These are phyloP conservation scores for Serinus canaria DNA, from an alignment of 2,113 vertebrate genomes.

Conservation along the genomic window DNA sequence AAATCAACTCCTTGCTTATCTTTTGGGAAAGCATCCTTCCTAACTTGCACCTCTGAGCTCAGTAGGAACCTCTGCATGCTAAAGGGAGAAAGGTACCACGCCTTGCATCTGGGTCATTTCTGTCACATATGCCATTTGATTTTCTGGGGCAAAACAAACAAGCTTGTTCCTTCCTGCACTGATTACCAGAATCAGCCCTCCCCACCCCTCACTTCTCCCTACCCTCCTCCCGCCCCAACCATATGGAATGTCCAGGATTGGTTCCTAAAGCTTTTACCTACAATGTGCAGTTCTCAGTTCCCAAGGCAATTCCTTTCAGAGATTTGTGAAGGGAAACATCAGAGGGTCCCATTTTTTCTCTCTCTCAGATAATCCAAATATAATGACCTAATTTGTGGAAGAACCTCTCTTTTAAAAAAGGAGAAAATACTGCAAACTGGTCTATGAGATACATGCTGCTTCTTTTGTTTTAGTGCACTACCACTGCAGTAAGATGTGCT, in stretches of 20 bases:
- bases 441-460: background rate
- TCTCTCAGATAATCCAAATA: background rate
- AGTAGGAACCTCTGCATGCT: background rate
- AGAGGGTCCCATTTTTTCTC: background rate
- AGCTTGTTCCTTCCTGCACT: background rate
- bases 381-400: background rate
- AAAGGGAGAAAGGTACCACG: background rate
- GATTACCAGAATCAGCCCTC: background rate
- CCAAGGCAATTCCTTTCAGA: background rate
- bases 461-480: background rate
- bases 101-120: background rate
- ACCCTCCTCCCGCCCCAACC: background rate
- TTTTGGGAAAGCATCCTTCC: background rate
- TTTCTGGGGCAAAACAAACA: background rate
- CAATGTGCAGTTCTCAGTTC: conserved; percentile 1
- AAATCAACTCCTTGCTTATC: background rate
- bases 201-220: background rate
- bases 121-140: background rate
- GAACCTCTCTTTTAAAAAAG: background rate
- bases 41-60: background rate
- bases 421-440: background rate
- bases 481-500: background rate
- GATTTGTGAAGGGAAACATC: background rate
- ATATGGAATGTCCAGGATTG: background rate
- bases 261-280: conserved; percentile 2